Percentiles rank a stretch among this genome's conserved stretches.
Conservation (phyloP, 1,140 invertebrate species). For the Bicyclus anynana region DNA sequence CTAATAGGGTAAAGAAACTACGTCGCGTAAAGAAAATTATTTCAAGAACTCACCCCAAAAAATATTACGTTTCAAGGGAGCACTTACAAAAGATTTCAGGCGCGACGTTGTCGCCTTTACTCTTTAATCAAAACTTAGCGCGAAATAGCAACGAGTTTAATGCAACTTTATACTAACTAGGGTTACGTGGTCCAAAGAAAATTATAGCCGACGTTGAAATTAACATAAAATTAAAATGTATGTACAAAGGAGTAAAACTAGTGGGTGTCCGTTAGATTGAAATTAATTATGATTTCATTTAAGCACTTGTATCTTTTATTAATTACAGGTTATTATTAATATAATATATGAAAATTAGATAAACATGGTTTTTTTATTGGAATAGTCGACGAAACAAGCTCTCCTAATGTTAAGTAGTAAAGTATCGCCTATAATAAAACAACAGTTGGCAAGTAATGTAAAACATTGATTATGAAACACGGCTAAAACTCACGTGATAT, state of each 20-base stretch:
- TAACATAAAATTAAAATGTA: conserved; percentile 39
- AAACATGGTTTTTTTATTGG: too few relatives aligned
- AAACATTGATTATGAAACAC: too few relatives aligned
- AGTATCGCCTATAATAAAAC: too few relatives aligned
- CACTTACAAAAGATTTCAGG: conserved; percentile 48
- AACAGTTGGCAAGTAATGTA: too few relatives aligned
- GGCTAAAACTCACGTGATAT: too few relatives aligned
- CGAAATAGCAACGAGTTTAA: conserved; percentile 53
- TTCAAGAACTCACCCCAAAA: conserved; percentile 8
- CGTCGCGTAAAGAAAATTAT: conserved; percentile 15
- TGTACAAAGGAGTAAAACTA: conserved; percentile 6
- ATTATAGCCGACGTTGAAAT: conserved; percentile 47
- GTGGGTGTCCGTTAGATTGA: conserved; percentile 1
- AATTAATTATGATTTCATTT: conserved; percentile 4
- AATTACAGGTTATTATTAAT: too few relatives aligned
- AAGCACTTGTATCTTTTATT: too few relatives aligned
- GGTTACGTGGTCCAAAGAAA: conserved; percentile 40
- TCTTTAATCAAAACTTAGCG: conserved; percentile 62
- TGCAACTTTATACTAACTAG: conserved; percentile 52
- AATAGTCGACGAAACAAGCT: too few relatives aligned
- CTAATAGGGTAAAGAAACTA: background rate
- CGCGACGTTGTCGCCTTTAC: conserved; percentile 35
- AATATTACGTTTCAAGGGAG: conserved; percentile 32
- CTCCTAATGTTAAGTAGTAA: too few relatives aligned
- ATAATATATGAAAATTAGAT: too few relatives aligned